Conservation (phyloP, 2,888 invertebrate species). For the Archips crataeganus region DNA sequence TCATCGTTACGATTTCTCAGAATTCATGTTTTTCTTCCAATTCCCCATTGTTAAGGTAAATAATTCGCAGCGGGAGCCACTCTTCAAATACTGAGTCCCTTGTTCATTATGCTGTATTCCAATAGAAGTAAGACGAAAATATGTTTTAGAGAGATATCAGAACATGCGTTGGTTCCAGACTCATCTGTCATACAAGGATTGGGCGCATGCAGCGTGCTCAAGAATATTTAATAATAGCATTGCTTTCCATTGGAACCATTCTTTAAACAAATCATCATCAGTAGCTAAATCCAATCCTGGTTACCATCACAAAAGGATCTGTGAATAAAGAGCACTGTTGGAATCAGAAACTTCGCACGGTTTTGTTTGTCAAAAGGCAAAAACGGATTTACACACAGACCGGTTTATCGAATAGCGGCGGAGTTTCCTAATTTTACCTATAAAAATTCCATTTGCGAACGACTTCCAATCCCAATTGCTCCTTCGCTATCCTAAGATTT, state of each 20-base stretch:
- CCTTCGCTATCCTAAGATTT: not conserved
- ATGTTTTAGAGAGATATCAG: conserved; percentile 21
- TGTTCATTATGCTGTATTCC: conserved; percentile 9
- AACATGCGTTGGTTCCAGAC: conserved; percentile 24
- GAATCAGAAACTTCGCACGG: conserved; percentile 33
- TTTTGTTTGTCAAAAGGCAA: conserved; percentile 39
- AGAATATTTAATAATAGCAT: conserved; percentile 55
- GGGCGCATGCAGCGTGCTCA: conserved; percentile 72
- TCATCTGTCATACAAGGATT: conserved; percentile 16
- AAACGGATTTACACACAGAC: conserved; percentile 37
- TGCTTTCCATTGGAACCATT: conserved; percentile 59
- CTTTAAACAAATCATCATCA: not conserved
- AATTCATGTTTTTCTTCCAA: conserved; percentile 19
- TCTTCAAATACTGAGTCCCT: conserved; percentile 15
- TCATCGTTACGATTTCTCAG: conserved; percentile 16
- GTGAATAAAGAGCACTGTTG: conserved; percentile 36
- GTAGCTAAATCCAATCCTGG: conserved; percentile 28
- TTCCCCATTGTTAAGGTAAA: conserved; percentile 21
- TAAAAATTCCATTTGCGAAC: conserved; percentile 28
- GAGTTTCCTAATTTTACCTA: conserved; percentile 26
- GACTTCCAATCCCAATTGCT: not conserved
- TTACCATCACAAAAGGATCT: conserved; percentile 45
- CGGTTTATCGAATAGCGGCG: conserved; percentile 19
- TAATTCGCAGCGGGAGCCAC: conserved; percentile 13
- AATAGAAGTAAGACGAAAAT: conserved; percentile 28